Evolutionary conservation across 2,113 vertebrate genomes (phyloP), one percentile per base, ranked within the genome.

Genomic region (Oreotrochilus melanogaster): DNA sequence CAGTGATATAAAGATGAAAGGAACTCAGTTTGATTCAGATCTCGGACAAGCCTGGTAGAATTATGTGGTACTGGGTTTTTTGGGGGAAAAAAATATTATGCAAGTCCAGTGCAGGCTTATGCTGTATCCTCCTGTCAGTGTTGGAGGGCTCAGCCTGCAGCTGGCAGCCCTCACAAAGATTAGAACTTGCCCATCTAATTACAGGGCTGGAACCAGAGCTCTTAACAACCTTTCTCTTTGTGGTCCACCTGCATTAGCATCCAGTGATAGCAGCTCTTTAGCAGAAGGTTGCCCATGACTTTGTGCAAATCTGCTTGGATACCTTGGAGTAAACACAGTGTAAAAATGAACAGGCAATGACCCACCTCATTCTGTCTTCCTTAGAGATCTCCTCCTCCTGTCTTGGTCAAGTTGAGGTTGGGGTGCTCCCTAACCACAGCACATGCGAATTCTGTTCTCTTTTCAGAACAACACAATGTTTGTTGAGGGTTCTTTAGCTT

Each of bases 401-500:
- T 5, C 19, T 39, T 8, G 9, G 4, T 16, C 51, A 19, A 73
- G 65, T 70, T 78, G 73, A 67, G 33, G 14, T 30, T 24, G 33
- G 18, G 21, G 16, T 70, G 15, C 39, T 76, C 27, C 78, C 23
- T 53, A 31, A 53, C 27, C 43, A 22, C 35, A 72, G 15, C 18
- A 42, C 0, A 1, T n/a, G 76, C 57, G 73, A 62, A 30, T 33
- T 70, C n/a, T 30, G 9, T 50, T 78, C 61, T 61, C 10, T 30
- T 86, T 53, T 47, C 43, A 45, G 39, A 58, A 18, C 47, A 37
- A 13, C 4, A 0, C 0, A 0, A 37, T 53, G 4, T 12, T 64
- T 87, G 65, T 18, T n/a, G 6, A 56, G 78, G 11, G 3, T 60
- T 71, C 39, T 73, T 76, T 15, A 79, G 30, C n/a, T 4, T 74